Evolutionary conservation across 2,113 vertebrate species (phyloP), one percentile per base, ranked within the genome.

Genomic region (Manacus vitellinus): DNA sequence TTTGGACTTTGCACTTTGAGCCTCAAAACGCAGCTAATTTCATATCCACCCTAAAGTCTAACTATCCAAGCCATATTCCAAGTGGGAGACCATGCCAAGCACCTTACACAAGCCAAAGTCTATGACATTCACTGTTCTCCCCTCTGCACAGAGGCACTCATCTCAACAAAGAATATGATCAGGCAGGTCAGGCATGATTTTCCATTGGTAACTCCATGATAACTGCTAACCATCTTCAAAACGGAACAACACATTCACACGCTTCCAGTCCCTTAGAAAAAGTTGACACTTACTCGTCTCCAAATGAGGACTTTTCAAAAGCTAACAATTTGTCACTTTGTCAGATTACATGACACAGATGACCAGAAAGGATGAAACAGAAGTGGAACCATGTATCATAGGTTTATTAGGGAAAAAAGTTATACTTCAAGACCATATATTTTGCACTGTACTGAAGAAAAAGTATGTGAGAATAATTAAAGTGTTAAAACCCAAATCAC

Each of bases 341-440:
- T 65, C 74, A 82, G 35, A 66, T 88, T 54, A 44, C 39, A 62
- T 86, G 59, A 85, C 31, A 51, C 63, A 51, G 37, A 80, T 63
- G 61, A 79, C 22, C 49, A 85, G 58, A 84, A 95, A 80, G 76
- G 46, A 93, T 82, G 33, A 52, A 93, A 84, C 18, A 62, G 72
- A 95, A 94, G 83, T 92, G 23, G 72, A 91, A 88, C 67, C 37
- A 94, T 75, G 39, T 94, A 80, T 71, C 68, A 82, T 55, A 79
- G 73, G 18, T 92, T 94, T 95, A 85, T 87, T 92, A 46, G 72
- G 85, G 87, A 92, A 92, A 77, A 59, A 62, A 59, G 35, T 89
- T 85, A 44, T 92, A 95, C 33, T 83, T 91, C 61, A 90, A 88
- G 81, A 85, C 55, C 82, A 68, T 89, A 63, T 95, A 77, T 68